Conservation (phyloP, 1,140 invertebrate genomes). For the Aricia agestis region DNA sequence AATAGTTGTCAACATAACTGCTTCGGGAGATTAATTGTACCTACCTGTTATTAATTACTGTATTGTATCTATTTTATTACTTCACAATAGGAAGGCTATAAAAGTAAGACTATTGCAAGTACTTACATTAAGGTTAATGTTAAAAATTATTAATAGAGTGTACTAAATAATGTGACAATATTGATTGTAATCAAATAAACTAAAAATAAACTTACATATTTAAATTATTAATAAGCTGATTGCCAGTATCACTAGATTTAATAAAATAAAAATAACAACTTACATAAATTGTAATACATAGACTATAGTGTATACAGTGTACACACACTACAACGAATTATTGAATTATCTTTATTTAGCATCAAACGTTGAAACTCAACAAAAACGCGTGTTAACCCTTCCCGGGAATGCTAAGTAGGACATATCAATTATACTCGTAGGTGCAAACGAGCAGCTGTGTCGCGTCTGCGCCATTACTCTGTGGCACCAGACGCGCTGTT, state of each 20-base stretch:
- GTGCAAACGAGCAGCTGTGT: slow-evolving; percentile 13
- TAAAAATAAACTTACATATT: no score
- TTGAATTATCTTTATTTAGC: neutral
- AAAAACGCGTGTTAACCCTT: neutral
- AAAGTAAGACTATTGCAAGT: neutral
- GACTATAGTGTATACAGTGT: no score
- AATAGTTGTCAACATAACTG: slow-evolving; percentile 3
- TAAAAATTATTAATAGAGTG: no score
- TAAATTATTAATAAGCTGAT: no score
- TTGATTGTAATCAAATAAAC: no score
- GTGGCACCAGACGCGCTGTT: slow-evolving; percentile 42
- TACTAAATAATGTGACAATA: neutral
- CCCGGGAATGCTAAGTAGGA: slow-evolving; percentile 8
- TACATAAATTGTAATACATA: no score
- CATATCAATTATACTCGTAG: slow-evolving; percentile 9
- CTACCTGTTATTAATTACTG: neutral
- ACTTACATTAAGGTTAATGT: neutral
- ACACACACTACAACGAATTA: no score
- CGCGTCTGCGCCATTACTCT: slow-evolving; percentile 17
- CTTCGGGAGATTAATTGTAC: neutral
- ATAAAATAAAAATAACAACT: no score
- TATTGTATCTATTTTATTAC: neutral
- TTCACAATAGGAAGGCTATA: neutral
- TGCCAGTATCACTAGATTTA: no score
- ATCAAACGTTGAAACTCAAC: neutral